Conservation (phyloP, 2,113 vertebrate genomes). For the Cryptotis parvus region DNA sequence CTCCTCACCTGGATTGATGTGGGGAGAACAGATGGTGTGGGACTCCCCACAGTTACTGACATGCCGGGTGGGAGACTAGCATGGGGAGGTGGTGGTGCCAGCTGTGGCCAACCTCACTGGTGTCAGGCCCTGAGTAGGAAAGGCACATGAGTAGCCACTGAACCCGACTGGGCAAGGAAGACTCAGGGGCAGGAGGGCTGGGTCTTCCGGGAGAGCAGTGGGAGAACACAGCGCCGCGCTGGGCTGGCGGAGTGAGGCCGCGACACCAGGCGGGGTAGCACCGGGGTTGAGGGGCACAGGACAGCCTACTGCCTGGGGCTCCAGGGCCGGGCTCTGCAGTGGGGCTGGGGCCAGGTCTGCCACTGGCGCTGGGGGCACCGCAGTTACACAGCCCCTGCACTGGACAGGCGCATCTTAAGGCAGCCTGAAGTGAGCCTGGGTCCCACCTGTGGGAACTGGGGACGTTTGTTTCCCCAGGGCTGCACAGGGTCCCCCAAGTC, state of each 20-base stretch:
- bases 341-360: not conserved
- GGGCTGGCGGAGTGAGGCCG: no score
- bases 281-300: not conserved
- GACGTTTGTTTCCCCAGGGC: not conserved
- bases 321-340: no score
- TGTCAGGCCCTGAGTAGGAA: slow-evolving; percentile 67
- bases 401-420: not conserved
- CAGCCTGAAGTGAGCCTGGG: not conserved
- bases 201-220: not conserved
- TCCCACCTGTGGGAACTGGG: not conserved
- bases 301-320: no score
- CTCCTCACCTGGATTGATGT: not conserved
- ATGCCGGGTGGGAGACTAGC: no score
- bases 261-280: slow-evolving; percentile 25
- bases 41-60: no score
- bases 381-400: not conserved
- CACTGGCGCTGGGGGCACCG: not conserved
- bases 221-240: no score
- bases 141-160: slow-evolving; percentile 73
- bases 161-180: not conserved
- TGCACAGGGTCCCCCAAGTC: not conserved
- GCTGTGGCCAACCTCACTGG: not conserved
- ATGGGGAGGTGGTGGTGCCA: not conserved
- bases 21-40: not conserved
- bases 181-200: not conserved